phyloP scores from a whole-genome alignment of 2,797 vertebrate genomes.

The Craterocephalus amniculus region DNA sequence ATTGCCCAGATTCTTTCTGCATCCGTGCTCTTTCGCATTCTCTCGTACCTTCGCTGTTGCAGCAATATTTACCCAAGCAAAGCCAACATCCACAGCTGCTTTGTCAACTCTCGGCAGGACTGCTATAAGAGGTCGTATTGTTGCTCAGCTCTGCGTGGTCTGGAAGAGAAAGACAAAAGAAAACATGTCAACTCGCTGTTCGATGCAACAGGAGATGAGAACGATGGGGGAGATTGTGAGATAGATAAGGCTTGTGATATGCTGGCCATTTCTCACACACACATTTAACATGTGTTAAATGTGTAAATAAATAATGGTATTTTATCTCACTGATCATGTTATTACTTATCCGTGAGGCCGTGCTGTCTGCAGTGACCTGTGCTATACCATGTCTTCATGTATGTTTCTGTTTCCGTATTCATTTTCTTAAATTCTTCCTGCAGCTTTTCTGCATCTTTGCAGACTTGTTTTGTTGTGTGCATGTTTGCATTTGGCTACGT shows the following conservation, averaged over 20 bases:
- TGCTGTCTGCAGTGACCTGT: conserved; percentile 26
- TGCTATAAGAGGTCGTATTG: conserved; percentile 43
- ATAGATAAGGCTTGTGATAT: conserved; percentile 24
- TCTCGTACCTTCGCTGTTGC: conserved; percentile 22
- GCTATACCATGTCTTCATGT: background rate
- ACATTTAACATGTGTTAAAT: background rate
- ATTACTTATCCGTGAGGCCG: conserved; percentile 51
- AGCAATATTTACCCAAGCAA: conserved; percentile 47
- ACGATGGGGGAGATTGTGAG: conserved; percentile 22
- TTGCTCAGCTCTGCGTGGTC: conserved; percentile 47
- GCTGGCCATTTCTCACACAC: background rate
- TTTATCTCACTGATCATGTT: conserved; percentile 45
- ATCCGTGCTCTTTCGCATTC: background rate
- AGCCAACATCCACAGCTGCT: conserved; percentile 56
- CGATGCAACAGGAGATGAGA: conserved; percentile 52
- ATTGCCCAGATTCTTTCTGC: background rate
- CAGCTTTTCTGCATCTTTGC: background rate
- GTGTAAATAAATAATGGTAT: conserved; percentile 27
- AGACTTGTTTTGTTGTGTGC: background rate
- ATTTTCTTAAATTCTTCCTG: background rate
- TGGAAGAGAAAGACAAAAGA: conserved; percentile 54
- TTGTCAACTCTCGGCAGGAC: conserved; percentile 41
- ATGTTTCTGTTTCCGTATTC: background rate
- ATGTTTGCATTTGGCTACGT: conserved; percentile 9
- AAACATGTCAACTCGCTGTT: conserved; percentile 73